Evolutionary conservation across 1,140 invertebrate genomes (phyloP).

Genomic region (Lepidotrigona ventralis): DNA sequence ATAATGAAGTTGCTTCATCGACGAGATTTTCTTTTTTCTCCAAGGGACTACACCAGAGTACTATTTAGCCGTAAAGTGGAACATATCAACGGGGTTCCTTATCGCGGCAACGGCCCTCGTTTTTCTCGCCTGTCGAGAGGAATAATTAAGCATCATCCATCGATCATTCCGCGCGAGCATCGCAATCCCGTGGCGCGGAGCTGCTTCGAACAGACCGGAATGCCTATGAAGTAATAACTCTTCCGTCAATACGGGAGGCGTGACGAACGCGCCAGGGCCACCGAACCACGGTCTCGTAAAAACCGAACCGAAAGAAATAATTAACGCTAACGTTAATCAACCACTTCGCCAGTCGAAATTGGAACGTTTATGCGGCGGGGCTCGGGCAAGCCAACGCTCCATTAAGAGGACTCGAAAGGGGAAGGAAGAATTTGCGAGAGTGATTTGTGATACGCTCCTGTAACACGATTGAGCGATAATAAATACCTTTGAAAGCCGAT

Average conservation of each 20-base stretch:
- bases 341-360: slow-evolving; percentile 36
- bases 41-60: neutral
- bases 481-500: neutral
- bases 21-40: neutral
- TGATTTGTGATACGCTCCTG: neutral
- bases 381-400: neutral
- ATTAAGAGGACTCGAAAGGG: slow-evolving; percentile 27
- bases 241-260: slow-evolving; percentile 55
- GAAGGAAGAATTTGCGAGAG: neutral
- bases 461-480: neutral
- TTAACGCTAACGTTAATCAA: slow-evolving; percentile 71
- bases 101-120: slow-evolving; percentile 23
- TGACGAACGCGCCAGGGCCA: slow-evolving; percentile 48
- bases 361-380: slow-evolving; percentile 47
- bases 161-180: slow-evolving; percentile 56
- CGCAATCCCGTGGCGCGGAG: slow-evolving; percentile 36
- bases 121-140: slow-evolving; percentile 34
- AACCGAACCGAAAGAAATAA: slow-evolving; percentile 62
- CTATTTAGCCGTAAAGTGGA: neutral
- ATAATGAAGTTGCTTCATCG: neutral
- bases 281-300: slow-evolving; percentile 3
- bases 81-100: slow-evolving; percentile 10
- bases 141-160: slow-evolving; percentile 60
- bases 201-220: slow-evolving; percentile 34
- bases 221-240: slow-evolving; percentile 62